Percentiles rank a stretch among this genome's conserved stretches.
Evolutionary conservation across 2,113 vertebrate genomes (phyloP).

Genomic region (cat (Felis catus)): F.catus_Fca126_mat1.0 CM031428.1:58348001-58348500

Average conservation of each 20-base stretch:
- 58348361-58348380: fast-evolving
- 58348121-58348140: neutral
- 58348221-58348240: neutral
- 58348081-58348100: neutral
- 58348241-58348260: neutral
- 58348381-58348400: neutral
- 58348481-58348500: neutral
- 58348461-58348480: fast-evolving
- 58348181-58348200: neutral
- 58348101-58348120: neutral
- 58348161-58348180: neutral
- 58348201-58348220: neutral
- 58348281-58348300: neutral
- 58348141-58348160: neutral
- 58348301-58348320: neutral
- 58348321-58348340: neutral
- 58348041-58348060: neutral
- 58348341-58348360: neutral
- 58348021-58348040: neutral
- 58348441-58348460: neutral
- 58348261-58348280: neutral
- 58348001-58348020: neutral
- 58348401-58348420: neutral
- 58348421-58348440: neutral
- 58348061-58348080: neutral